Base-by-base conservation (phyloP, 2,888 invertebrate genomes). In the Portevinia maculata region DNA sequence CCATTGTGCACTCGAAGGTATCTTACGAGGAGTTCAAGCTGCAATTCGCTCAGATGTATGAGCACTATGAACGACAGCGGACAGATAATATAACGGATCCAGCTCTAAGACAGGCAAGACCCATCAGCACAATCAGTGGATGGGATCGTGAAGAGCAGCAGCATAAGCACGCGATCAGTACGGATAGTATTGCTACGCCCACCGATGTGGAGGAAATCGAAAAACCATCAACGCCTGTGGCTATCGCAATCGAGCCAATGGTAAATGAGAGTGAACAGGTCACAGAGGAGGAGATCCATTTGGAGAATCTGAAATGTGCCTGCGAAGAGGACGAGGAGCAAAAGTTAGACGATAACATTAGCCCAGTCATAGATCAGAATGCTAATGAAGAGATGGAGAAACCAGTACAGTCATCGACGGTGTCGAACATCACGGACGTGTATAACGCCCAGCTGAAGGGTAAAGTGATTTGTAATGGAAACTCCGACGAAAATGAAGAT, bases 1-100 rank as follows among this genome's bases (percentile, higher is more conserved):
- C 99, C 46, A 99, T 99, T 87, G 98, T 99, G 1, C 99, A 99
- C 91, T 99, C 99, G 1, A 99, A 99, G 94, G 99, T 99, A 7
- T 98, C 99, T 0, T 98, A 98, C 90, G 99, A 99, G 92, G 99
- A 99, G 90, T 99, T 99, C 91, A 97, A 98, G 88, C 93, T 98
- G 5, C 98, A 99, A 90, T 98, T 99, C 91, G 97, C 98, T 32
- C 97, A 98, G 92, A 98, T 98, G 97, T 98, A 98, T 89, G 97
- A 97, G 88, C 97, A 97, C 89, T 99, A 98, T 89, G 98, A 98
- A 88, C 94, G 97, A 67, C 96, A 98, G 86, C 93, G 98, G 69
- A 96, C 97, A 0, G 98, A 98, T 91, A 97, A 98, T 90, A 97
- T 98, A 87, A 97, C 98, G 0, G 98, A 98, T 91, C 98, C 98